phyloP scores from a whole-genome alignment of 2,113 vertebrate species.

The Psittacara wagleri region DNA sequence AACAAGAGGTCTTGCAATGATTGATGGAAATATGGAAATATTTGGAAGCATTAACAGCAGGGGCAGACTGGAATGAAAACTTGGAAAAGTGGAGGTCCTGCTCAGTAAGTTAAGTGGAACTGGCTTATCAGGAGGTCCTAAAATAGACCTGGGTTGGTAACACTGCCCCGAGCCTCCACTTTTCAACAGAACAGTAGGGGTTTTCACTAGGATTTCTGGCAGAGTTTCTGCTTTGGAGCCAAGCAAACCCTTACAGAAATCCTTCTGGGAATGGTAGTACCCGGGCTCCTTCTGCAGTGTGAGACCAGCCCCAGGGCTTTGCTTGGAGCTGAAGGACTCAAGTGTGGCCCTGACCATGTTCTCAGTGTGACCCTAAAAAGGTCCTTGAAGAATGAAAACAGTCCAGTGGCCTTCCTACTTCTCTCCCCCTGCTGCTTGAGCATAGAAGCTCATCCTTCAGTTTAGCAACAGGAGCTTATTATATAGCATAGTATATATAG shows the following conservation, averaged over 20 bases:
- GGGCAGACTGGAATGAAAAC: background rate
- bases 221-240: background rate
- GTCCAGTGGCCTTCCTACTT: background rate
- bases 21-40: background rate
- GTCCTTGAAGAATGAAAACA: background rate
- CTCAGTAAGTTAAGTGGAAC: background rate
- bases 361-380: background rate
- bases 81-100: accelerated
- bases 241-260: background rate
- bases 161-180: background rate
- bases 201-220: background rate
- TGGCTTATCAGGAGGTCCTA: background rate
- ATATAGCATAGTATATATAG: accelerated
- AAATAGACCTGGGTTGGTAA: background rate
- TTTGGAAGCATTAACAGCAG: background rate
- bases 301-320: background rate
- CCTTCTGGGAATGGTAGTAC: background rate
- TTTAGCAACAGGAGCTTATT: background rate
- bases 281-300: background rate
- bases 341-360: background rate
- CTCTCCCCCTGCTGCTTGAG: background rate
- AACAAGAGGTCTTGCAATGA: background rate
- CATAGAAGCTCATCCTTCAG: background rate
- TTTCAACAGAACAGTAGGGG: background rate
- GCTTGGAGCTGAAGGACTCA: background rate